Base-by-base conservation (phyloP, 2,113 vertebrate genomes). In the Bostrychus sinensis region DNA sequence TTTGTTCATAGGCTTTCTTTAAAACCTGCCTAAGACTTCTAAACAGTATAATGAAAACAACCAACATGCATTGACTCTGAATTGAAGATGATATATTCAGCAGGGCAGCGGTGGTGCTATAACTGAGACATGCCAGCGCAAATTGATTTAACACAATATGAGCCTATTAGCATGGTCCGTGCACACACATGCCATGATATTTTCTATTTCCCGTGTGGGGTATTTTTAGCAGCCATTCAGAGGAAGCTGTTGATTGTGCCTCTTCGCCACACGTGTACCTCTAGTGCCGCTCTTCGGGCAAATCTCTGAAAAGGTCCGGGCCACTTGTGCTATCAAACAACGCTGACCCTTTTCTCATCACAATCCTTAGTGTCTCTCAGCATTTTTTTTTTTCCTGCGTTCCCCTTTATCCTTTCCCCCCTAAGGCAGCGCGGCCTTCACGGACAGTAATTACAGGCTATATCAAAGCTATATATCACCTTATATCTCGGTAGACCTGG, bases 401-500 rank as follows among this genome's bases (percentile, higher is more conserved):
- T 71, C 74, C 66, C 45, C 48, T 62, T 63, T 39, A 68, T 66
- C 43, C 23, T 78, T 55, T 48, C 77, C 85, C 76, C 45, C 48
- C 9, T 53, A 66, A 72, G 78, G 88, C 83, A 10, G 53, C 51
- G 59, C 73, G 83, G 86, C 86, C 90, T 87, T 87, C 78, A 84
- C 68, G 77, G 82, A 75, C 81, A 80, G 90, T 91, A 91, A 89
- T 90, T 89, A 90, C 86, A 86, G 79, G 78, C 87, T 82, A 75
- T 90, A 90, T 89, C 89, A 89, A 89, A 91, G 85, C 81, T 64
- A 87, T 89, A 88, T 86, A 89, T 89, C 88, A 89, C 82, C 77
- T 79, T 61, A 75, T 83, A 86, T 80, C 87, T 80, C 85, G 14
- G 78, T 48, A 77, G 83, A 78, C 77, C 72, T 73, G 78, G 32